These are phyloP conservation scores for Trogon surrucura DNA, from an alignment of 2,113 vertebrate species.

Conservation along the genomic window DNA sequence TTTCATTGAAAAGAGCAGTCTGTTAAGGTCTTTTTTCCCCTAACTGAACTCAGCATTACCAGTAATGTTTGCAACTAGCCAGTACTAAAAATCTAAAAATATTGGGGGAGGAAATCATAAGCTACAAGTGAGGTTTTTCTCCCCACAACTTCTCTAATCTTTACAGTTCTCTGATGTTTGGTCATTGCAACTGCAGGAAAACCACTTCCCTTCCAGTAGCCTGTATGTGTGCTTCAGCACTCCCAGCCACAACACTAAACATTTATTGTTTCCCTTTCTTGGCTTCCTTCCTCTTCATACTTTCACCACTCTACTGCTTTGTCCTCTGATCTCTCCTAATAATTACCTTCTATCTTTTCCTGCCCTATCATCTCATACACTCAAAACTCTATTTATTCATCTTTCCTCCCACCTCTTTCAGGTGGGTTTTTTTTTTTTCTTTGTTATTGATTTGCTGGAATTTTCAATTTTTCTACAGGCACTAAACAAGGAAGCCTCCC, in stretches of 20 bases:
- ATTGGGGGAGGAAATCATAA: background rate
- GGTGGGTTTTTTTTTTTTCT: background rate
- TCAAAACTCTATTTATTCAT: background rate
- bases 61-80: background rate
- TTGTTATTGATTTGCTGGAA: background rate
- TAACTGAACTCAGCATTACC: background rate
- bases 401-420: background rate
- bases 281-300: background rate
- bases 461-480: background rate
- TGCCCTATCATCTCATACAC: background rate
- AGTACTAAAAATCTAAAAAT: background rate
- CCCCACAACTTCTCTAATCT: background rate
- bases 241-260: background rate
- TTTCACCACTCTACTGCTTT: background rate
- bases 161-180: background rate
- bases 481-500: background rate
- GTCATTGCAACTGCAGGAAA: background rate
- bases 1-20: fast-evolving
- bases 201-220: background rate
- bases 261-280: background rate
- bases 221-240: background rate
- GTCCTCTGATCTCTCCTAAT: background rate
- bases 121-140: background rate
- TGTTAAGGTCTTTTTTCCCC: background rate
- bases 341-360: background rate